Evolutionary conservation across 1,140 invertebrate genomes (phyloP).

Genomic region (Panonychus citri): DNA sequence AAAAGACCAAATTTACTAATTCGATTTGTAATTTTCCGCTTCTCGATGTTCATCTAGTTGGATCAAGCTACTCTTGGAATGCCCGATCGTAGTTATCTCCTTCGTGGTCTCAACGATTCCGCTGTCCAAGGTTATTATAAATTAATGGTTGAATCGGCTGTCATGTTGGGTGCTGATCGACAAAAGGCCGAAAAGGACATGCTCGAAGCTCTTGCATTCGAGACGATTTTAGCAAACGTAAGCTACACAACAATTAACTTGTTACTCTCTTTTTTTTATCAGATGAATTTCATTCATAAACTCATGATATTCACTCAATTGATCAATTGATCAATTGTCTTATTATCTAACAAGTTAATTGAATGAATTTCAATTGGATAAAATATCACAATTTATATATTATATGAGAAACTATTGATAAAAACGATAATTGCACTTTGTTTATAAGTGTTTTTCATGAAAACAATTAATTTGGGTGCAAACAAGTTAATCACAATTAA

Average conservation of each 20-base stretch:
- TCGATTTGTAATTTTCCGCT: conserved; percentile 14
- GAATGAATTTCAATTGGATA: too few relatives aligned
- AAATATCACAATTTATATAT: too few relatives aligned
- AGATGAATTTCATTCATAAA: too few relatives aligned
- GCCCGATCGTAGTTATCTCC: conserved; percentile 63
- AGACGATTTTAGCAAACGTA: conserved; percentile 78
- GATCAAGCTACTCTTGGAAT: conserved; percentile 70
- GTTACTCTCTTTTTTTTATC: too few relatives aligned
- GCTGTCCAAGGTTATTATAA: conserved; percentile 26
- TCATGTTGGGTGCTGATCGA: conserved; percentile 55
- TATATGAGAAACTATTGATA: too few relatives aligned
- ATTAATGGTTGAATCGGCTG: conserved; percentile 45
- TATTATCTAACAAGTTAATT: too few relatives aligned
- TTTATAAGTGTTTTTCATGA: too few relatives aligned
- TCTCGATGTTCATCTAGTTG: conserved; percentile 33
- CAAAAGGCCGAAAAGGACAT: conserved; percentile 48
- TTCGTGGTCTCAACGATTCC: conserved; percentile 32
- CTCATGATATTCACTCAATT: too few relatives aligned
- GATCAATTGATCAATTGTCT: too few relatives aligned
- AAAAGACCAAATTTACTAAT: too few relatives aligned
- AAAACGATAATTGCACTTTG: too few relatives aligned
- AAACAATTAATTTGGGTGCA: too few relatives aligned
- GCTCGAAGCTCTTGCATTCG: conserved; percentile 59
- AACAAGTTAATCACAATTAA: conserved; percentile 42
- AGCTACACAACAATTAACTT: conserved; percentile 21